Base-by-base conservation (phyloP, 2,888 invertebrate species). In the Drosophila multiciliata region DNA sequence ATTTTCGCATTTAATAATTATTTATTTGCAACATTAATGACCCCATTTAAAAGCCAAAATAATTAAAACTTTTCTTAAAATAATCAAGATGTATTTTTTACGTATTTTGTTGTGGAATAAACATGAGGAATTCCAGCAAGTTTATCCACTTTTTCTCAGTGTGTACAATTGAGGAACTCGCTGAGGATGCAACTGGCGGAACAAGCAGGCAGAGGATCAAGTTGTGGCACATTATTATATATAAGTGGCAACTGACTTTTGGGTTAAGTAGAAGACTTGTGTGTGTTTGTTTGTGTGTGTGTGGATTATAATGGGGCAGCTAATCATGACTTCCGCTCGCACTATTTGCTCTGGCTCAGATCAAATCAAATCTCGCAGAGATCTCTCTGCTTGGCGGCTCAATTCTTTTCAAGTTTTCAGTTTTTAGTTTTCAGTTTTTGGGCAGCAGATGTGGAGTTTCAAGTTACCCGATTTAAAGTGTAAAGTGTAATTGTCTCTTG, bases 251-350 rank as follows among this genome's bases (percentile, higher is more conserved):
- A 40, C 1, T 17, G 52, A 57, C 52, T 36, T 65, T 61, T 62
- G 66, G 48, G 53, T 55, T 45, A 38, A 36, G 36, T 26, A 12
- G 23, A 7, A 26, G 36, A 54, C 11, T 8, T 54, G 35, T 36
- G 23, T 54, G 23, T 32, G 12, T 11, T 42, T 36, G 45, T 42
- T 5, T 12, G 23, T 49, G 23, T 12, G 36, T 53, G 40, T 45
- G 38, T 52, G 54, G 62, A 74, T 87, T 68, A 88, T 87, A 89
- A 88, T 87, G 88, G 67, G 23, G 59, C 73, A 50, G 60, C 89
- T 90, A 90, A 87, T 90, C 84, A 90, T 84, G 86, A 87, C 85
- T 87, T 87, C 86, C 86, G 86, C 72, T 87, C 82, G 88, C 71
- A 85, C 75, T 84, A 75, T 82, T 72, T 73, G 38, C 23, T 17